Evolutionary conservation across 1,140 invertebrate species (phyloP).

Genomic region (Phymorhynchus buccinoides): DNA sequence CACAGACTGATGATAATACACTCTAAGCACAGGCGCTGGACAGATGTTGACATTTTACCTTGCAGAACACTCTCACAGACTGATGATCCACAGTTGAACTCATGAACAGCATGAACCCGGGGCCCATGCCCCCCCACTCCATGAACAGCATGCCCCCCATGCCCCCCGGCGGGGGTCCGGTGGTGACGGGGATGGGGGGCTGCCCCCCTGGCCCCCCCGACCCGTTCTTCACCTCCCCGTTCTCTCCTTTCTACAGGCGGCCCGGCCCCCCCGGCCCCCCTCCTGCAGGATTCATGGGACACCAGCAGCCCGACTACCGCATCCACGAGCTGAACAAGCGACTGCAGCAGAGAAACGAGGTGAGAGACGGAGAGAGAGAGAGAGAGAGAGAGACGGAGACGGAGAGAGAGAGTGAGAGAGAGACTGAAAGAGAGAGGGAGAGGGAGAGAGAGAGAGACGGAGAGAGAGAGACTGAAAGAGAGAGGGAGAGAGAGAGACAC

Average conservation of each 20-base stretch:
- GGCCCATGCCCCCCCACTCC: neutral
- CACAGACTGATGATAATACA: too few relatives aligned
- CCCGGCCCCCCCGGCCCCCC: conserved; percentile 85
- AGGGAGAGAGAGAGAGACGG: neutral
- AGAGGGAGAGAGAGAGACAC: neutral
- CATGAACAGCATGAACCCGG: neutral
- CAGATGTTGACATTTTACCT: too few relatives aligned
- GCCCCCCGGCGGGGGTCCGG: neutral
- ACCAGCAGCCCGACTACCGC: conserved; percentile 89
- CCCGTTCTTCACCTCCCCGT: conserved; percentile 79
- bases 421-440: neutral
- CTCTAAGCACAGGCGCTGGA: too few relatives aligned
- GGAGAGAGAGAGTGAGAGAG: too few relatives aligned
- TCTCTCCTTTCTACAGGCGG: conserved; percentile 77
- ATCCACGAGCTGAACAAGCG: conserved; percentile 98
- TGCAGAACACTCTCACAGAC: too few relatives aligned
- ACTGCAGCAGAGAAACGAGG: conserved; percentile 95
- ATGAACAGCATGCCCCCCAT: neutral
- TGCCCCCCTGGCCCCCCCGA: conserved; percentile 69
- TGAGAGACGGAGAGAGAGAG: conserved; percentile 68
- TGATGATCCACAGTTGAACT: too few relatives aligned
- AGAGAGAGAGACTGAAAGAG: too few relatives aligned
- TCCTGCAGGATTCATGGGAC: conserved; percentile 82
- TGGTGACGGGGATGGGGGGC: too few relatives aligned
- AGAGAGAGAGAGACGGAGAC: too few relatives aligned